Evolutionary conservation across 2,888 invertebrate species (phyloP), one percentile per base, ranked within the genome.

Genomic region (Meganola albula): DNA sequence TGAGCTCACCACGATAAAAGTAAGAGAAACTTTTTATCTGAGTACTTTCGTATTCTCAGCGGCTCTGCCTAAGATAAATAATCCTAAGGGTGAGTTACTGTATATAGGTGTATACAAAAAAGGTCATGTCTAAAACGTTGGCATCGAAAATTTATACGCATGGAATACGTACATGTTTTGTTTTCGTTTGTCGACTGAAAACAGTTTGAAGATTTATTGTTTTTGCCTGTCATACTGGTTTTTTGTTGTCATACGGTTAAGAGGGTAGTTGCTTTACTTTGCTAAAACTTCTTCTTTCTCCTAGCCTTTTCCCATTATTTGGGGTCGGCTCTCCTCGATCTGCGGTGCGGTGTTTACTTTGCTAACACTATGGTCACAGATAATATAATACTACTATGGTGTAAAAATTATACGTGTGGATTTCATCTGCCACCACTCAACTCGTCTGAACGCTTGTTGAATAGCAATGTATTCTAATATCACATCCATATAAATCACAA

Each of bases 161-260:
- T 43, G 46, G 47, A 40, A 48, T 46, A 45, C 33, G 38, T 44
- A 52, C 44, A 43, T 54, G 58, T 62, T 63, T 63, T 68, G 65
- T 70, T 65, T 64, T 54, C 62, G 53, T 53, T 56, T 60, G 59
- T 61, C 63, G 53, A 47, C 57, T 53, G 38, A 40, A 51, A 7
- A 7, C 20, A 48, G 58, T 58, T 61, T 48, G 47, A 58, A 50
- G 59, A 74, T 69, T 72, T 77, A 76, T 77, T 74, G 75, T 76
- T 76, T 75, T 73, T 68, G 39, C 61, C 44, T 68, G 74, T 70
- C 74, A 73, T 52, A 53, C 37, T 44, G 39, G n/a, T n/a, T n/a
- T n/a, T n/a, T n/a, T n/a, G n/a, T n/a, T n/a, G n/a, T n/a, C n/a
- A n/a, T n/a, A n/a, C n/a, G n/a, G n/a, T n/a, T n/a, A n/a, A n/a